Base-by-base conservation (phyloP, 2,888 invertebrate genomes). In the Dryocosmus kuriphilus region DNA sequence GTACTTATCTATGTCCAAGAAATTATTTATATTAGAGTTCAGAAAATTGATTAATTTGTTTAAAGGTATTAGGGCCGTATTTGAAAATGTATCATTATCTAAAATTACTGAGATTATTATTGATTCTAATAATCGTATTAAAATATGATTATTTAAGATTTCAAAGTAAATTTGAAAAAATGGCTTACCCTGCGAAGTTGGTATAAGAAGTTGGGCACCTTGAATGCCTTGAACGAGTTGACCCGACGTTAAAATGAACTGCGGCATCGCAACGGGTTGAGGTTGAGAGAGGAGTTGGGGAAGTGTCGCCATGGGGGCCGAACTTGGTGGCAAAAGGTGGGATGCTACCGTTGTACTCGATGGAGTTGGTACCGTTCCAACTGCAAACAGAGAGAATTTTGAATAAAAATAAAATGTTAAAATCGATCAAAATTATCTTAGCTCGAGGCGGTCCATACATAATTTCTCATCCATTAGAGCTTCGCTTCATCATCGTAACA, bases 201-300 rank as follows among this genome's bases (percentile, higher is more conserved):
- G 98, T 93, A 98, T 98, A 87, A 98, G 95, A 78, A 98, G 94
- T 91, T 98, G 98, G 67, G 98, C 97, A 19, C 97, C 97, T 92
- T 98, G 98, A 86, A 98, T 97, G 85, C 97, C 97, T 92, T 97
- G 97, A 80, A 97, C 96, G 89, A 98, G 94, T 92, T 98, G 97
- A 76, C 98, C 97, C 79, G 97, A 97, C 80, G 97, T 97, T 86
- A 98, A 93, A 90, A 98, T 97, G 87, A 98, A 95, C 93, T 98
- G 98, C 80, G 98, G 98, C 96, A 98, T 97, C 77, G 95, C 94
- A 79, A 95, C 95, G 76, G 95, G 93, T 89, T 93, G 93, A 75
- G 93, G 93, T 80, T 92, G 92, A 79, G 92, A 91, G 79, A 93
- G 94, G 92, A 94, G 93, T 84, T 94, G 94, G 81, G 89, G 94